These are phyloP conservation scores for human DNA, from an alignment of 2,113 vertebrate species.

Conservation along the genomic window GRCh38 chr11:105589501-105590000, in stretches of 20 bases:
- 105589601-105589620: rapidly evolving
- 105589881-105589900: neutral
- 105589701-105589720: neutral
- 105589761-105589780: neutral
- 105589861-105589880: neutral
- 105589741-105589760: neutral
- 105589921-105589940: neutral
- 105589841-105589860: neutral
- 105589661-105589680: neutral
- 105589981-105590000: slow-evolving; percentile 34
- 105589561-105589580: neutral
- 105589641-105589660: neutral
- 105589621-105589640: neutral
- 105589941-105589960: neutral
- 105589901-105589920: neutral
- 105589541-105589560: neutral
- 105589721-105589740: neutral
- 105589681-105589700: neutral
- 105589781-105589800: neutral
- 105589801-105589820: neutral
- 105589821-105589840: neutral
- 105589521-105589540: too few relatives aligned
- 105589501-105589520: too few relatives aligned
- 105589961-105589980: slow-evolving; percentile 22
- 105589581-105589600: neutral